Base-by-base conservation (phyloP, 2,113 vertebrate genomes). In the Chloropsis hardwickii region DNA sequence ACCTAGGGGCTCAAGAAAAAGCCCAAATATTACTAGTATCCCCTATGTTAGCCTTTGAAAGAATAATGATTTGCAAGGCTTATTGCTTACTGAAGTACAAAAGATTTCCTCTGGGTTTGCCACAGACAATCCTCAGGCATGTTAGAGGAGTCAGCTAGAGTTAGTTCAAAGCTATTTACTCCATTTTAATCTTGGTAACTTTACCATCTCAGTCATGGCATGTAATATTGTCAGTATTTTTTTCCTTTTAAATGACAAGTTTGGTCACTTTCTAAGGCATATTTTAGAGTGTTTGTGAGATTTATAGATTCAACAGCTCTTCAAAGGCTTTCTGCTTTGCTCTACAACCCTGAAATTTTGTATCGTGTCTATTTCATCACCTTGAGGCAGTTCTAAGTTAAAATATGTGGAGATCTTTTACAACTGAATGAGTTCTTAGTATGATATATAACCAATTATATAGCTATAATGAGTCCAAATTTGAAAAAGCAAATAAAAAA, bases 131-230 rank as follows among this genome's bases (percentile, higher is more conserved):
- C 97, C 96, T 98, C 72, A 92, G 96, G 97, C 97, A 97, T 56
- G 51, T 97, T 96, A 97, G 95, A 95, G 57, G 74, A 97, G 96
- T 98, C 98, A 97, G 42, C 95, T 95, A 96, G 96, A 98, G 97
- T 98, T 97, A 98, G 95, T 98, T 98, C 97, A 97, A 97, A 98
- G 97, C 95, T 97, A 98, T 97, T 98, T 96, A 89, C 93, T 98
- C 86, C 57, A 70, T 98, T 98, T 98, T 97, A 96, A 97, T 98
- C 95, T 82, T 81, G 87, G 74, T 86, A 96, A 97, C 95, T 97
- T 92, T 91, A 93, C 83, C 73, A 65, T 90, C 83, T 96, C 93
- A 67, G 86, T 97, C 95, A 93, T 90, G 37, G 88, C 86, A 91
- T 83, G 85, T 88, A 81, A 70, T 69, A 80, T 69, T 66, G 50